These are phyloP conservation scores for Tromatobia lineatoria DNA, from an alignment of 2,888 invertebrate species.

Conservation along the genomic window DNA sequence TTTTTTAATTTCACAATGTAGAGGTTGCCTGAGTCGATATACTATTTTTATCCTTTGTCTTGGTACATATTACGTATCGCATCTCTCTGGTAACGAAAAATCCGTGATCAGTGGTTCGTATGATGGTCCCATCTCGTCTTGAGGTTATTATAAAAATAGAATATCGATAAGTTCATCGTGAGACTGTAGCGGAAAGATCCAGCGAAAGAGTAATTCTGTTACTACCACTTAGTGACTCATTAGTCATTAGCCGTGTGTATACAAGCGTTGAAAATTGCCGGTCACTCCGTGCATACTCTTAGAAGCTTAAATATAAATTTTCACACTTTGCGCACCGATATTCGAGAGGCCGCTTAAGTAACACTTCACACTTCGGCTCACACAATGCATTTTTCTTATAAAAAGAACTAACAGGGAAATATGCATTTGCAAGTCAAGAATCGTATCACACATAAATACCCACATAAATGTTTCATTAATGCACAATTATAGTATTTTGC, in stretches of 20 bases:
- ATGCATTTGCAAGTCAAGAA: background rate
- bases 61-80: background rate
- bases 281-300: background rate
- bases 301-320: background rate
- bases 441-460: too few species aligned
- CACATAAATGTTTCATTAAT: too few species aligned
- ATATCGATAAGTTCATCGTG: conserved; percentile 5
- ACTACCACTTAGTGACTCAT: conserved; percentile 3
- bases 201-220: background rate
- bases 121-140: background rate
- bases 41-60: conserved; percentile 1
- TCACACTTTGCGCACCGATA: background rate
- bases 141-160: background rate
- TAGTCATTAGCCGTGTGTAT: conserved; percentile 13
- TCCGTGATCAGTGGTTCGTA: background rate
- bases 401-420: background rate
- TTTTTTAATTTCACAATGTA: background rate
- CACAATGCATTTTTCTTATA: background rate
- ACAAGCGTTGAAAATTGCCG: background rate
- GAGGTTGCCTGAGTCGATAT: background rate
- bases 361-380: background rate
- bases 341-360: background rate
- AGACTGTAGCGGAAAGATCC: background rate
- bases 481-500: too few species aligned
- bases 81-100: background rate